Base-by-base conservation (phyloP, 2,797 vertebrate species). In the Garrulus glandarius region DNA sequence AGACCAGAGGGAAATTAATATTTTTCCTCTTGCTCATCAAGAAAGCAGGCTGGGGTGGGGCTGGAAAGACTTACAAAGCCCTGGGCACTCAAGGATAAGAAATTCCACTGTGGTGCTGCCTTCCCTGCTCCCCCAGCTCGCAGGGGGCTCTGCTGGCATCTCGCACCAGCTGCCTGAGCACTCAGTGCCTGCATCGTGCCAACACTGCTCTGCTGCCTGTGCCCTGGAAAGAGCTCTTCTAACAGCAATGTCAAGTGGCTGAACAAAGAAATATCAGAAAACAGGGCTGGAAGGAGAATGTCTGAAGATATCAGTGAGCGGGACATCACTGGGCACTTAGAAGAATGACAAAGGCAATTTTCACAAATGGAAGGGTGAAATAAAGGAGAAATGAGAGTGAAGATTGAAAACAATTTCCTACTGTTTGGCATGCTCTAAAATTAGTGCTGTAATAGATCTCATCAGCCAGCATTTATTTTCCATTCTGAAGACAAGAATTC, bases 391-490 rank as follows among this genome's bases (percentile, higher is more conserved):
- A 83, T 47, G n/a, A 88, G 55, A 49, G 39, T 53, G 60, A 82
- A 71, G 76, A 74, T 27, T 65, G 68, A 77, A 94, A 96, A 87
- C 72, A 75, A 82, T 90, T 90, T 96, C 87, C 93, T 86, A 79
- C 80, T 76, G 84, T 91, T 95, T 82, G 87, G 79, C 80, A 87
- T 2, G 67, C 87, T 96, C 95, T 94, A 95, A 92, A 96, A 94
- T 96, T 93, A 96, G 91, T 67, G 87, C 89, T 43, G 70, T 92
- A 94, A 92, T 92, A 67, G 87, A 86, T 69, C 89, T 97, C 92
- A 96, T 96, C 91, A 95, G 63, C 83, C 85, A 95, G 92, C 89
- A 87, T 76, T 95, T 96, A 92, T 91, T 69, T 89, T 76, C 89
- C 26, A 57, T 83, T 93, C 94, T 88, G 57, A 81, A 95, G 82